Evolutionary conservation across 2,797 vertebrate genomes (phyloP), one percentile per base, ranked within the genome.

Genomic region (Pangasius djambal): DNA sequence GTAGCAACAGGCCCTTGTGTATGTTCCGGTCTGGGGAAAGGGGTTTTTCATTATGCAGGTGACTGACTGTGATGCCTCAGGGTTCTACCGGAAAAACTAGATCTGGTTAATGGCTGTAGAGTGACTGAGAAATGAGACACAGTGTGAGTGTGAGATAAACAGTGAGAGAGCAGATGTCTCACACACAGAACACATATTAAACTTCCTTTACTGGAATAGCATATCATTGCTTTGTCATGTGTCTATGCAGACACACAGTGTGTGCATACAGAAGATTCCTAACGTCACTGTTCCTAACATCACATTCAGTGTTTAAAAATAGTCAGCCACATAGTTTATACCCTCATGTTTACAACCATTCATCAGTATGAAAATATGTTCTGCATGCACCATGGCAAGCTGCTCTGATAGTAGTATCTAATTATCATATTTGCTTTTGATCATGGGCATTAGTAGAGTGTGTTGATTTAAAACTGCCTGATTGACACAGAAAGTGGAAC

Each of bases 401-500:
- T 79, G 78, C 61, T 78, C 61, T 83, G n/a, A 28, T 37, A 77
- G 40, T 65, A 88, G 67, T 70, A 87, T n/a, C 81, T 86, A 87
- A 92, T 89, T 75, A 90, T 81, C 44, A 83, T 75, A 86, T 88
- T 85, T 72, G 67, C 63, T 83, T 86, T 87, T 88, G 84, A 90
- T 88, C 69, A 55, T 77, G 72, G 40, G 61, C 52, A 91, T 87
- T 85, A 85, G 72, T 59, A 87, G 25, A 86, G 87, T 74, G 50
- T 88, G 90, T 86, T 90, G 86, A 91, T 89, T 89, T 78, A 89
- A 89, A 82, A 87, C 87, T 88, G 85, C 85, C 82, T 87, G 86
- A 88, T 84, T 88, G 89, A 86, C 89, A 89, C 52, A 90, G 90
- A 88, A 90, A 72, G 6, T 31, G 83, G 40, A 89, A 84, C 87